Evolutionary conservation across 2,888 invertebrate species (phyloP).

Genomic region (Acleris sparsana): DNA sequence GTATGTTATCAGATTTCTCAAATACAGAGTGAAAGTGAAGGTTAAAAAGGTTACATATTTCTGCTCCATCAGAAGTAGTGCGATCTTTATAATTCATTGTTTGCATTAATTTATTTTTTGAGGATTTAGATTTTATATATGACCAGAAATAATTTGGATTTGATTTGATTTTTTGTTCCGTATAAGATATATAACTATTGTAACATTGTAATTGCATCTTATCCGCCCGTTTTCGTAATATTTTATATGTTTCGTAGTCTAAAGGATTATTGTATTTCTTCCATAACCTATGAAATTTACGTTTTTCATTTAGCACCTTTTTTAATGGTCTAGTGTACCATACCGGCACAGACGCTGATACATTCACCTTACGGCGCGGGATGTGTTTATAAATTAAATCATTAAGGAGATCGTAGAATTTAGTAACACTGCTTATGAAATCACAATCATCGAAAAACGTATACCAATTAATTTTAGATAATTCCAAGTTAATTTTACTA

Average conservation of each 20-base stretch:
- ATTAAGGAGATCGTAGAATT: slow-evolving; percentile 11
- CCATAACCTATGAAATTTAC: slow-evolving; percentile 17
- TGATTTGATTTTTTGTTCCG: slow-evolving; percentile 19
- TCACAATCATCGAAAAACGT: not conserved
- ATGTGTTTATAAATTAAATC: slow-evolving; percentile 19
- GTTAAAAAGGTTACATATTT: slow-evolving; percentile 10
- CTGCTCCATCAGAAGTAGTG: not conserved
- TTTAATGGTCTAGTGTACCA: slow-evolving; percentile 27
- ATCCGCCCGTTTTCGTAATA: slow-evolving; percentile 13
- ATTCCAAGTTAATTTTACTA: not conserved
- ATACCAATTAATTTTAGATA: not conserved
- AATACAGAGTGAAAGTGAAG: slow-evolving; percentile 10
- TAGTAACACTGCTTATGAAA: not conserved
- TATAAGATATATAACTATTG: slow-evolving; percentile 16
- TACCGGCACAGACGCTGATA: slow-evolving; percentile 8
- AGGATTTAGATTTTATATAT: not conserved
- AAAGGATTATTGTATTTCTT: slow-evolving; percentile 23
- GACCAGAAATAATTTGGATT: not conserved
- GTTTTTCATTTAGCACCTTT: slow-evolving; percentile 28
- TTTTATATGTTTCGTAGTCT: slow-evolving; percentile 12
- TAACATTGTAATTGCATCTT: slow-evolving; percentile 21
- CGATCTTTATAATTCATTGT: slow-evolving; percentile 1
- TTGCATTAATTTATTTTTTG: not conserved
- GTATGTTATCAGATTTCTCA: not conserved
- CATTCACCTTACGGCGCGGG: slow-evolving; percentile 14